A percentile compares a stretch with the other conserved stretches of the same genome.
phyloP scores from a whole-genome alignment of 2,888 invertebrate species.

The Hypomecis atomaria region DNA sequence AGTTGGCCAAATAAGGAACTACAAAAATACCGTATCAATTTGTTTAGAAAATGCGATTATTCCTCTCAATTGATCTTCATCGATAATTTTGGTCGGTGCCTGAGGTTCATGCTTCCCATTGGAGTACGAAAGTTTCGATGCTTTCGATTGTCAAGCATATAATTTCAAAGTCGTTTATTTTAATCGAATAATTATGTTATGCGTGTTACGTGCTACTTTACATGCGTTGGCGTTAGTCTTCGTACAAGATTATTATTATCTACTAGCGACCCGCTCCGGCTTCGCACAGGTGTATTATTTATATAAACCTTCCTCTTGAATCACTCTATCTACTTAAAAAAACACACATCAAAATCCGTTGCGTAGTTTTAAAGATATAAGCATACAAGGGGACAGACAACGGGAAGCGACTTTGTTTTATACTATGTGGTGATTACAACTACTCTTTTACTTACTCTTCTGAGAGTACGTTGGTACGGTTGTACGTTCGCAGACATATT shows the following conservation, averaged over 20 bases:
- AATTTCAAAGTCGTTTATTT: conserved; percentile 20
- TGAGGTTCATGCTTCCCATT: conserved; percentile 23
- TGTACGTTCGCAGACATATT: conserved; percentile 2
- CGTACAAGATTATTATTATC: too few relatives aligned
- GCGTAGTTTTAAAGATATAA: too few relatives aligned
- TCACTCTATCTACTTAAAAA: too few relatives aligned
- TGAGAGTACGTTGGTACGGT: too few relatives aligned
- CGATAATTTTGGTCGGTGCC: conserved; percentile 11
- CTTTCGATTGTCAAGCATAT: conserved; percentile 23
- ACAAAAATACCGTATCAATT: background rate
- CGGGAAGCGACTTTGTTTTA: too few relatives aligned
- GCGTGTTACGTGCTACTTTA: background rate
- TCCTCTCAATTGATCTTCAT: background rate
- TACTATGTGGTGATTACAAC: too few relatives aligned
- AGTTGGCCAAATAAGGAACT: conserved; percentile 3
- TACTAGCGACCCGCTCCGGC: too few relatives aligned
- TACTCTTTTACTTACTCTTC: too few relatives aligned
- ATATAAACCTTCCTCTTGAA: too few relatives aligned
- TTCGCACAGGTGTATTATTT: too few relatives aligned
- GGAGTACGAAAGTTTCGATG: conserved; percentile 21
- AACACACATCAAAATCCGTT: too few relatives aligned
- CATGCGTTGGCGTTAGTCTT: background rate
- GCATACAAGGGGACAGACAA: too few relatives aligned
- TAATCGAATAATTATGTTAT: conserved; percentile 12
- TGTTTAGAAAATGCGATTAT: background rate